Base-by-base conservation (phyloP, 2,888 invertebrate species). In the Tachina fera region DNA sequence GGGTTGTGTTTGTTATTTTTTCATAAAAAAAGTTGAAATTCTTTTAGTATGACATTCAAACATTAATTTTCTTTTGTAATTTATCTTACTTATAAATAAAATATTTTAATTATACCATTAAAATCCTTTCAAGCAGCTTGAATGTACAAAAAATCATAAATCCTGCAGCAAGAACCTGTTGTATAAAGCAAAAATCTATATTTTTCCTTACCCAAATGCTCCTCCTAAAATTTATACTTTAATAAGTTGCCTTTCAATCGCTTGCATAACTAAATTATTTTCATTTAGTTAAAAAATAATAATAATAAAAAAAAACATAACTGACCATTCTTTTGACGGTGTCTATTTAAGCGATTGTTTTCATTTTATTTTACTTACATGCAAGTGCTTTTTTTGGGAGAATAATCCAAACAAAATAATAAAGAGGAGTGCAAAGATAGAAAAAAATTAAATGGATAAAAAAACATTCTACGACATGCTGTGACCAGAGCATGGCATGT, bases 401-500 rank as follows among this genome's bases (percentile, higher is more conserved):
- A 68, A 65, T 74, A 68, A 83, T 77, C 71, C 47, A 72, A 16
- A 45, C 60, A 75, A 58, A 71, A 11, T 45, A 39, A 53, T 31
- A 39, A 75, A 63, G 71, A 63, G 67, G 70, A 60, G 53, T 61
- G 68, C 68, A 60, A 71, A 61, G n/a, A n/a, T 10, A 2, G 9
- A 67, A 43, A 60, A 74, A 61, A 51, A 67, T 16, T 8, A 16
- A 77, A 19, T 51, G 31, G 5, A 31, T 31, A 6, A 63, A 70
- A 8, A 71, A 76, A 72, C 51, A 58, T 31, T 22, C 74, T 83
- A 81, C 86, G 77, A 86, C 87, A 89, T 87, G 89, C 89, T 89
- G 90, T 90, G 91, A 90, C 86, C 86, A 79, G 79, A 80, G 83
- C 86, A 83, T 83, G 83, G 79, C 86, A 86, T 86, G 86, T 83